Evolutionary conservation across 2,797 vertebrate species (phyloP).

Genomic region (Gadopsis marmoratus): DNA sequence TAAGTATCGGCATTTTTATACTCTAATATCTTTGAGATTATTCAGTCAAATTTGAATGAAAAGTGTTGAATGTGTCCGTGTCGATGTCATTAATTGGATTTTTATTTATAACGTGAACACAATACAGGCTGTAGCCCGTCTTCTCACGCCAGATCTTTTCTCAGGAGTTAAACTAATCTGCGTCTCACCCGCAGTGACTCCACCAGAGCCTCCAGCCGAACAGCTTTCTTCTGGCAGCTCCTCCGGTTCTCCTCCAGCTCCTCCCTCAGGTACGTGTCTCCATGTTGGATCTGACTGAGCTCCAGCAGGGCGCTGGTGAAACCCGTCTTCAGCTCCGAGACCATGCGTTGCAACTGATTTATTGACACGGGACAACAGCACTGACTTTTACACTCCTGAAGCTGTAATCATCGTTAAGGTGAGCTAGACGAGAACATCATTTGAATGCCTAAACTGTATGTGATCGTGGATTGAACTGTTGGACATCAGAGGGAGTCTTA

Average conservation of each 20-base stretch:
- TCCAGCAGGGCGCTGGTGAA: slow-evolving; percentile 83
- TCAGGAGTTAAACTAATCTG: neutral
- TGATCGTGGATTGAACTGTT: neutral
- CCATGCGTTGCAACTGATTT: slow-evolving; percentile 83
- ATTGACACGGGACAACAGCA: neutral
- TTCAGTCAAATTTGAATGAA: neutral
- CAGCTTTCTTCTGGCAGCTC: slow-evolving; percentile 83
- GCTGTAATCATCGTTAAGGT: neutral
- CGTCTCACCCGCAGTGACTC: slow-evolving; percentile 80
- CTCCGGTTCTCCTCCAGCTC: slow-evolving; percentile 84
- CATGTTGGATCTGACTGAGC: slow-evolving; percentile 85
- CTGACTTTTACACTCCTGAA: neutral
- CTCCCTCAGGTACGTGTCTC: slow-evolving; percentile 82
- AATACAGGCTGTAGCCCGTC: neutral
- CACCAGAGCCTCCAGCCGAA: slow-evolving; percentile 82
- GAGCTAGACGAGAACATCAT: neutral
- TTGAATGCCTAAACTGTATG: slow-evolving; percentile 1
- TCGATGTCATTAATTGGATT: neutral
- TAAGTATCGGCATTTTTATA: neutral
- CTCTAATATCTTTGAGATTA: neutral
- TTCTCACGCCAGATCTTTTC: neutral
- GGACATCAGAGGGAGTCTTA: neutral
- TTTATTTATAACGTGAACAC: neutral
- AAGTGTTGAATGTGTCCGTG: neutral
- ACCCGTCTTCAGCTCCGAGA: slow-evolving; percentile 85